Evolutionary conservation across 2,113 vertebrate species (phyloP).

Genomic region (Xenopus borealis): DNA sequence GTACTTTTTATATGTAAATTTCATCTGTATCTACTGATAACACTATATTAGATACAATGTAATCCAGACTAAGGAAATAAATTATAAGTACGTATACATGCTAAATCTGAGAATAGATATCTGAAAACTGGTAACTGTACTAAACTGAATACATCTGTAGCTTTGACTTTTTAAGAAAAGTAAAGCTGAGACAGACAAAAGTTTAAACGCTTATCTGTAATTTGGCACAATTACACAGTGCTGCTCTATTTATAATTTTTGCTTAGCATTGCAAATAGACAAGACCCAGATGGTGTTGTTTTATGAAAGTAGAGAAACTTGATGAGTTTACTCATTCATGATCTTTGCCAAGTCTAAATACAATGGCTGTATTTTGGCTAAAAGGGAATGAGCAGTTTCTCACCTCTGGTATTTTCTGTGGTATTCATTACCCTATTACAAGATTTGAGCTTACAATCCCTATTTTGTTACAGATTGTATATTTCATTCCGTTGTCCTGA

Average conservation of each 20-base stretch:
- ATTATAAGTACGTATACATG: too few relatives aligned
- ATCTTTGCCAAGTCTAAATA: neutral
- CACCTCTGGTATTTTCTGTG: too few relatives aligned
- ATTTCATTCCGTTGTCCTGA: too few relatives aligned
- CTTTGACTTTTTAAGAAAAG: conserved; percentile 14
- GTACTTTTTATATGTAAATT: too few relatives aligned
- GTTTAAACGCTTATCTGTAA: conserved; percentile 30
- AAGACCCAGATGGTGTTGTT: conserved; percentile 23
- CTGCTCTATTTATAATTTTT: conserved; percentile 18
- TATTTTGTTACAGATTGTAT: too few relatives aligned
- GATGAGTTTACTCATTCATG: conserved; percentile 1
- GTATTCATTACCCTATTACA: too few relatives aligned
- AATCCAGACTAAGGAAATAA: too few relatives aligned
- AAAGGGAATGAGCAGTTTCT: neutral
- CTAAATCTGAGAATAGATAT: too few relatives aligned
- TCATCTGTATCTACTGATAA: too few relatives aligned
- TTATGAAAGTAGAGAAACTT: conserved; percentile 21
- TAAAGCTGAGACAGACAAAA: conserved; percentile 30
- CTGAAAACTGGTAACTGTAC: neutral
- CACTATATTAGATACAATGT: too few relatives aligned
- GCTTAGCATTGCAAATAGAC: conserved; percentile 26
- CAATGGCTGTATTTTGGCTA: conserved; percentile 1
- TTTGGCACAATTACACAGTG: conserved; percentile 23
- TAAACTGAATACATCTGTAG: conserved; percentile 9
- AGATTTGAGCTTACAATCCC: too few relatives aligned